Percentiles rank a stretch among this genome's conserved stretches.
phyloP scores from a whole-genome alignment of 2,797 vertebrate genomes.

The Vespertilio murinus region DNA sequence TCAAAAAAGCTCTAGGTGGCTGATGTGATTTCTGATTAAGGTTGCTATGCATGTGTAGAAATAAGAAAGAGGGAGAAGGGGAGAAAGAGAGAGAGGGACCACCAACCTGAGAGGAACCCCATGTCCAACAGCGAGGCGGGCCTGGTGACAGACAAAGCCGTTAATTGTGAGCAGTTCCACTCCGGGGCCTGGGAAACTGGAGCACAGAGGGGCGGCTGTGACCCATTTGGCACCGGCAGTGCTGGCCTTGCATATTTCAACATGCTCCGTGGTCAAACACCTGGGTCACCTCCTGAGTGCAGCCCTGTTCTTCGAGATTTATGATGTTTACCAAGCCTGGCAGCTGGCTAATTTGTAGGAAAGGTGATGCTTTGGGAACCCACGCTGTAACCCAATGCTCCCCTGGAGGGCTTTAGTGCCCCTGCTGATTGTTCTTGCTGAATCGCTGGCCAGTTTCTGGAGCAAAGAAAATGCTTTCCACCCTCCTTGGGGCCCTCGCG shows the following conservation, averaged over 20 bases:
- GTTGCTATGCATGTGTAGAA: not conserved
- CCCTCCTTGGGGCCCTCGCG: not conserved
- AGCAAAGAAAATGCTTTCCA: not conserved
- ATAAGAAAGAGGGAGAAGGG: not conserved
- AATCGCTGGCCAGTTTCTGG: not conserved
- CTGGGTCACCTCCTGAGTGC: constrained; percentile 66
- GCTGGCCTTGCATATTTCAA: constrained; percentile 63
- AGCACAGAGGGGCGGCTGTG: constrained; percentile 62
- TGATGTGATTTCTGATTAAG: constrained; percentile 20
- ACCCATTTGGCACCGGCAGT: constrained; percentile 67
- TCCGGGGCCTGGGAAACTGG: constrained; percentile 72
- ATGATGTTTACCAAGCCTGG: constrained; percentile 51
- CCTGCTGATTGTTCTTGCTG: not conserved
- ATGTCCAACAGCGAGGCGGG: not conserved
- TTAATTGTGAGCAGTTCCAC: constrained; percentile 66
- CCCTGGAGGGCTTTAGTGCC: not conserved
- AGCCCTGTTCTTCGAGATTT: constrained; percentile 68
- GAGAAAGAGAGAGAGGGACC: not conserved
- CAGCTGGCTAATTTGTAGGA: constrained; percentile 61
- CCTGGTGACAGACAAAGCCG: constrained; percentile 68
- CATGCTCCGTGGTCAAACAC: constrained; percentile 55
- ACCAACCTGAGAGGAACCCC: constrained; percentile 51
- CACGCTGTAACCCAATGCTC: not conserved
- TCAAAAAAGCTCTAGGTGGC: not conserved
- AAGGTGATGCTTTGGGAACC: constrained; percentile 58